Conservation (phyloP, 1,140 invertebrate genomes). For the Lordiphosa clarofinis region DNA sequence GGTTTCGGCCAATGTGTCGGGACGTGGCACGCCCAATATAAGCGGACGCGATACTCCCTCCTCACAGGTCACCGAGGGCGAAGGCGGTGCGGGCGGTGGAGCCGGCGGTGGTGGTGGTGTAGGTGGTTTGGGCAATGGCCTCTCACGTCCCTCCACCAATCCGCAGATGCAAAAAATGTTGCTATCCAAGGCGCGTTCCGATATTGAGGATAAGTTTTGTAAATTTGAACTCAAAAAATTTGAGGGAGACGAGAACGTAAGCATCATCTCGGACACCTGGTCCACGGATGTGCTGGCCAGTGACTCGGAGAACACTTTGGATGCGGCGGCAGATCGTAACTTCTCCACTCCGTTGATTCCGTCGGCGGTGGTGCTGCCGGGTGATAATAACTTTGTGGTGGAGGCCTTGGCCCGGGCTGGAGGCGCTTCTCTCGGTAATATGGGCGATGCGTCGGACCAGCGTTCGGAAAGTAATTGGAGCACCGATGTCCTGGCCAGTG, state of each 20-base stretch:
- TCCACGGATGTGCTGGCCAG: constrained; percentile 97
- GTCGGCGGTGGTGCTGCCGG: constrained; percentile 71
- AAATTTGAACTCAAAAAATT: constrained; percentile 98
- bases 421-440: constrained; percentile 5
- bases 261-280: constrained; percentile 98
- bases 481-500: constrained; percentile 96
- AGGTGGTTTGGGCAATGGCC: constrained; percentile 76
- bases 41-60: constrained; percentile 96
- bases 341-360: constrained; percentile 78
- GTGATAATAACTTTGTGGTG: constrained; percentile 75
- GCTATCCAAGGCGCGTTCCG: constrained; percentile 90
- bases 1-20: constrained; percentile 97
- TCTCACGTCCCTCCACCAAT: constrained; percentile 79
- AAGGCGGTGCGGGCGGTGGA: constrained; percentile 74
- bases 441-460: constrained; percentile 90
- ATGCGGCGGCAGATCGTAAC: constrained; percentile 79
- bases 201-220: constrained; percentile 99
- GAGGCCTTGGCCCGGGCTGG: constrained; percentile 50
- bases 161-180: constrained; percentile 82
- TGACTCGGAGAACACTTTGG: constrained; percentile 92
- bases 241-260: constrained; percentile 95
- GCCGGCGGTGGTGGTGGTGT: constrained; percentile 82
- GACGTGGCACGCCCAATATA: constrained; percentile 88
- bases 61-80: constrained; percentile 93
- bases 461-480: constrained; percentile 97